Base-by-base conservation (phyloP, 2,888 invertebrate species). In the Tiliacea aurago region DNA sequence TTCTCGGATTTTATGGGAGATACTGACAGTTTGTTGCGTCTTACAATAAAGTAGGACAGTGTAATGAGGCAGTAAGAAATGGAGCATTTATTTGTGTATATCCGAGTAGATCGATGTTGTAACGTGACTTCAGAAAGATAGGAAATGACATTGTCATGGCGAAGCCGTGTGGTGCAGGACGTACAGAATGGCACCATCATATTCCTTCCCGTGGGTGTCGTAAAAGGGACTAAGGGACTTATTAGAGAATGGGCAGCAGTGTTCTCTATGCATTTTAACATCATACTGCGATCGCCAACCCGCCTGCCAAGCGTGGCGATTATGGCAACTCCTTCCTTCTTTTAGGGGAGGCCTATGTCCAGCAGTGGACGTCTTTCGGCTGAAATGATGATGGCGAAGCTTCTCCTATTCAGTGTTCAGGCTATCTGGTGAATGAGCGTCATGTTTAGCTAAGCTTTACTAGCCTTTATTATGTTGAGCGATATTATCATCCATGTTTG, bases 1-100 rank as follows among this genome's bases (percentile, higher is more conserved):
- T 76, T 78, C 80, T 84, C 78, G 53, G 76, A 80, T 89, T 92
- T 91, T 92, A 91, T 90, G 84, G 85, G 86, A 84, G 87, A 88
- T 85, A 86, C 78, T 87, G 86, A 84, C 85, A 86, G 86, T 86
- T 88, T 84, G 84, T 85, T 80, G 78, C 74, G 58, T n/a, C 45
- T 63, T 59, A 49, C 68, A 55, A 69, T 70, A 80, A 78, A 67
- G 71, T 71, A 71, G 65, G 61, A 70, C 70, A 61, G 2, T 37
- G 61, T 58, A 62, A 62, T 79, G 61, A 62, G 61, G 75, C 66
- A 67, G 66, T 33, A 75, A 47, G 41, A 75, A 78, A 78, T 78
- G 65, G 64, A 74, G 65, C 69, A 10, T 33, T 73, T 77, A 76
- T 72, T 77, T 72, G 18, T 4, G 77, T 76, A 37, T 55, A 71